These are phyloP conservation scores for Phymanthus crucifer DNA, from an alignment of 92 coral and sea anemone genomes.

Conservation along the genomic window DNA sequence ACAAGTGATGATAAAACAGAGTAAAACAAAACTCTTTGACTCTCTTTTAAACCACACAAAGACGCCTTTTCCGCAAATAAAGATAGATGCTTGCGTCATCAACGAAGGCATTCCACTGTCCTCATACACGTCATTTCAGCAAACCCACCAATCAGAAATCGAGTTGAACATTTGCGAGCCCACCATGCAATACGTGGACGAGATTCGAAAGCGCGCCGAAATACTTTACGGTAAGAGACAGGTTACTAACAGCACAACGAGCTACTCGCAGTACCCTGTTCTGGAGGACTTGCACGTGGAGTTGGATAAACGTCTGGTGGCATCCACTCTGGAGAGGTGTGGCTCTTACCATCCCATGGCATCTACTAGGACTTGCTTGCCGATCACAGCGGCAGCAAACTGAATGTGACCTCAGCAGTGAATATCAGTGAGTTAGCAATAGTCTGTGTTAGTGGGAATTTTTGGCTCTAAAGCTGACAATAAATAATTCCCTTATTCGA, in stretches of 20 bases:
- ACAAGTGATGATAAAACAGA: not conserved
- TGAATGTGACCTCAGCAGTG: not conserved
- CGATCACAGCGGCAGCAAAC: conserved; percentile 30
- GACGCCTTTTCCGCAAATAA: conserved; percentile 13
- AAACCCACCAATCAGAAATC: not conserved
- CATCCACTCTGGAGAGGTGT: conserved; percentile 28
- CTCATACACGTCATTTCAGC: conserved; percentile 29
- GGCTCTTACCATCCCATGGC: conserved; percentile 31
- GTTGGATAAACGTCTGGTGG: conserved; percentile 11
- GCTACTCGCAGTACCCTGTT: conserved; percentile 17
- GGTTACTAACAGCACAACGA: conserved; percentile 20
- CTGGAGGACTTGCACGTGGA: conserved; percentile 12
- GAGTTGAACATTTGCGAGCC: conserved; percentile 12
- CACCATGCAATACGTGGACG: conserved; percentile 19
- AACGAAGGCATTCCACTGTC: conserved; percentile 40
- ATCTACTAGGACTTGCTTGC: conserved; percentile 29
- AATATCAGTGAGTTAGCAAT: not conserved
- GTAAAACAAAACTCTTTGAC: not conserved
- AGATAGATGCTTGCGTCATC: conserved; percentile 9
- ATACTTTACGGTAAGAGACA: conserved; percentile 18
- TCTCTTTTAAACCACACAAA: not conserved
- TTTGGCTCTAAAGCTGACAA: no score
- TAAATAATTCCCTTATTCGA: no score
- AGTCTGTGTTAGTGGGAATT: not conserved
- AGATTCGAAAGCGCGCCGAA: conserved; percentile 22